Base-by-base conservation (phyloP, 2,113 vertebrate species). In the Vimba vimba region DNA sequence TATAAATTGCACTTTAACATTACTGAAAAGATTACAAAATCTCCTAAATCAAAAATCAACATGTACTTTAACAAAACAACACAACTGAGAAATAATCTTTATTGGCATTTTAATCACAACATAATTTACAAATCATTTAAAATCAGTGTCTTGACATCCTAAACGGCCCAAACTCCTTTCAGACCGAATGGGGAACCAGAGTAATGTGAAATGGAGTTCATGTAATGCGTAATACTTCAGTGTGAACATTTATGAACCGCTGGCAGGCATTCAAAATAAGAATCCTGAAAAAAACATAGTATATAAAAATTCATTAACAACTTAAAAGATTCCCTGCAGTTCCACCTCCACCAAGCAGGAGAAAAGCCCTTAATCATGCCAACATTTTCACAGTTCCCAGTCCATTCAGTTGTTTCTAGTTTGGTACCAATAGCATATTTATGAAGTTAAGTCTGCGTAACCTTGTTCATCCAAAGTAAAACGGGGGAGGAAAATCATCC, bases 71-170 rank as follows among this genome's bases (percentile, higher is more conserved):
- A 33, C 27, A 12, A 84, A 57, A 55, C 27, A 68, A 52, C 6
- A 13, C 27, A 55, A 76, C 52, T 59, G 39, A 82, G 62, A 85
- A 82, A 76, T 52, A 69, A 68, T 60, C 47, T 85, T 88, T 88
- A 82, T 69, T 88, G 77, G 66, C 68, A 84, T 85, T 79, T 75
- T 77, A 43, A 73, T 43, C 47, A 71, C 52, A 25, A 64, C 5
- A 33, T 25, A 33, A 60, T 69, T 74, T 52, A 86, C 55, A 83
- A 57, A 76, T 27, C n/a, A 50, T 84, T 76, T 33, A 45, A 85
- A 77, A 25, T 39, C 30, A 79, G 74, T 62, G 39, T 47, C 10
- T 33, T 64, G 50, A 62, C 43, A 66, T 33, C 30, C 45, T 8
- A 25, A 80, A 45, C 4, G 13, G 7, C 59, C n/a, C 79, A 82